A percentile compares a stretch with the other conserved stretches of the same genome.
These are phyloP conservation scores for Triplophysa dalaica DNA, from an alignment of 2,113 vertebrate genomes.

Conservation along the genomic window DNA sequence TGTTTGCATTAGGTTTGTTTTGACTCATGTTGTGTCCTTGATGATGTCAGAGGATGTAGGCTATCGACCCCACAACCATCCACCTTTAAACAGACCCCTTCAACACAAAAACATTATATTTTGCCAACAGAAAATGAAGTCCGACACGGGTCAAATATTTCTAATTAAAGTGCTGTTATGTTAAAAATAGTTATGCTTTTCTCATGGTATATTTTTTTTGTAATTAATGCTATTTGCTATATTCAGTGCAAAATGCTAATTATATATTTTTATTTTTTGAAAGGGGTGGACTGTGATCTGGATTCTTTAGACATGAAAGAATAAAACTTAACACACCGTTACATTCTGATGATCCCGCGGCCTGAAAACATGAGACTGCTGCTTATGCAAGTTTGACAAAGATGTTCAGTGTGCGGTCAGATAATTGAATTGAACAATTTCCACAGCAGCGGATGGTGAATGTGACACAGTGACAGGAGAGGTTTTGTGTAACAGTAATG, in stretches of 20 bases:
- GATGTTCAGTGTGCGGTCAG: slow-evolving; percentile 3
- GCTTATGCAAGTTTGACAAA: slow-evolving; percentile 13
- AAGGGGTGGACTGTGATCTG: background rate
- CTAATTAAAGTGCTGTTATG: no score
- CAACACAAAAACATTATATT: background rate
- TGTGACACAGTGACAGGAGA: slow-evolving; percentile 6
- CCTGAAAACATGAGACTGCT: slow-evolving; percentile 4
- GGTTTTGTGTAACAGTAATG: background rate
- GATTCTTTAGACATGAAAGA: background rate
- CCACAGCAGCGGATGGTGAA: slow-evolving; percentile 12
- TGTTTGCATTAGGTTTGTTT: slow-evolving; percentile 26
- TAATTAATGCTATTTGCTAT: no score
- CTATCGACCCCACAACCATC: background rate
- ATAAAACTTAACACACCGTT: background rate
- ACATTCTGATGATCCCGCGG: background rate
- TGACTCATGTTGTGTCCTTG: background rate
- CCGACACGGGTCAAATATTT: no score
- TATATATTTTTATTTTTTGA: background rate
- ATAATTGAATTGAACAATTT: slow-evolving; percentile 29
- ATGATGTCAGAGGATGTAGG: background rate
- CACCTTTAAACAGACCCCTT: background rate
- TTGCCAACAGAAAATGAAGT: no score
- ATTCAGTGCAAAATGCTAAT: no score
- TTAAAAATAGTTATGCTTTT: no score
- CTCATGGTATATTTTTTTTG: no score